phyloP scores from a whole-genome alignment of 2,113 vertebrate species.

The Australoheros scitulus region DNA sequence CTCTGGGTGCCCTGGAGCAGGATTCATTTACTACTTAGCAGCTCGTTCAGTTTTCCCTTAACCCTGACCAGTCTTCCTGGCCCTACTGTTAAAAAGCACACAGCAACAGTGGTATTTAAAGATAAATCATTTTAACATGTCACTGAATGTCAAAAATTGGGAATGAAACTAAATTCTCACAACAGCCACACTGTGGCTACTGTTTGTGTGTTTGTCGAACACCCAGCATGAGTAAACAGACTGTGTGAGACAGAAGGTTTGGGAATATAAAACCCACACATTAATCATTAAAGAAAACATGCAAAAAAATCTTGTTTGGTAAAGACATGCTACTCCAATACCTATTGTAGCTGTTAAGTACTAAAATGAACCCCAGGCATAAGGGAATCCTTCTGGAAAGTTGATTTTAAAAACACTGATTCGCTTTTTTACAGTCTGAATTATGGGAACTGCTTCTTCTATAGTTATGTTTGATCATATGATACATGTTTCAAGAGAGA shows the following conservation, averaged over 20 bases:
- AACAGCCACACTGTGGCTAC: slow-evolving; percentile 7
- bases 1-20: background rate
- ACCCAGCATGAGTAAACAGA: slow-evolving; percentile 50
- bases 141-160: background rate
- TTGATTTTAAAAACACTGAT: background rate
- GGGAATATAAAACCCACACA: slow-evolving; percentile 47
- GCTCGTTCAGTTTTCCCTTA: background rate
- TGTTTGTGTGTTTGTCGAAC: slow-evolving; percentile 34
- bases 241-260: slow-evolving; percentile 42
- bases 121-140: background rate
- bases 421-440: background rate
- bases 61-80: background rate
- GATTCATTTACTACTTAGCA: background rate
- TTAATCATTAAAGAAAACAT: slow-evolving; percentile 55
- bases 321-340: slow-evolving; percentile 20
- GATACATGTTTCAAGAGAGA: background rate
- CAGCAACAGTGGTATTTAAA: background rate
- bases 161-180: background rate
- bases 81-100: background rate
- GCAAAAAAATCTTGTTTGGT: slow-evolving; percentile 42
- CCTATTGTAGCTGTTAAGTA: slow-evolving; percentile 28
- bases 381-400: background rate
- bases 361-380: slow-evolving; percentile 10
- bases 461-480: background rate
- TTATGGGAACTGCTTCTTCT: background rate